Percentiles rank a stretch among this genome's conserved stretches.
Conservation (phyloP, 2,113 vertebrate species). For the Leucosticte australis region DNA sequence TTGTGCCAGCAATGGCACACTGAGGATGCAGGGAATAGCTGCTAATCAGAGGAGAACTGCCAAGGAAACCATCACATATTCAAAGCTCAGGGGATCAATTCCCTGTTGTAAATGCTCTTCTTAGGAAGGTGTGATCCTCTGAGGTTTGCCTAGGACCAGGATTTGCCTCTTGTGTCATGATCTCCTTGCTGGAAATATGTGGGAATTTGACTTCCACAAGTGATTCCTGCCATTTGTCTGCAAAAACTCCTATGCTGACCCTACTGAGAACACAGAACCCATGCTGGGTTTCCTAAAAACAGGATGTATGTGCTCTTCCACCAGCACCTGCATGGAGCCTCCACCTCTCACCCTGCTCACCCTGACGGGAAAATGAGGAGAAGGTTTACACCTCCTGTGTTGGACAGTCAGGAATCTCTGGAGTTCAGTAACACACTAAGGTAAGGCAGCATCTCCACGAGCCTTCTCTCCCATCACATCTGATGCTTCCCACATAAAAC, state of each 20-base stretch:
- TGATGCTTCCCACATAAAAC: not conserved
- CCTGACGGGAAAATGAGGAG: not conserved
- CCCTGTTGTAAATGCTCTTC: not conserved
- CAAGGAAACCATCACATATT: not conserved
- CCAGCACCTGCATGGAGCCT: not conserved
- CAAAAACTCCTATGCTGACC: not conserved
- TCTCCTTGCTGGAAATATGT: not conserved
- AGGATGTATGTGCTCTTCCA: not conserved
- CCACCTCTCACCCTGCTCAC: not conserved
- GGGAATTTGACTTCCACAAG: not conserved
- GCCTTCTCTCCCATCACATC: not conserved
- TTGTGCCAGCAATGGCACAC: not conserved
- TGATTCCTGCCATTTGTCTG: not conserved
- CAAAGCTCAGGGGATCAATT: not conserved
- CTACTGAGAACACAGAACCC: not conserved
- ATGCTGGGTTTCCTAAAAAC: not conserved
- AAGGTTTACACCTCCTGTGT: not conserved
- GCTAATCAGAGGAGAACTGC: not conserved
- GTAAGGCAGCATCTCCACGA: not conserved
- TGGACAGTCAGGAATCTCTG: not conserved
- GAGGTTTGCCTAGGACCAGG: not conserved
- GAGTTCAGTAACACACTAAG: not conserved
- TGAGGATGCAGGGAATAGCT: not conserved
- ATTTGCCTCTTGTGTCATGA: not conserved
- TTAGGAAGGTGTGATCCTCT: not conserved